Evolutionary conservation across 2,888 invertebrate species (phyloP), one percentile per base, ranked within the genome.

Genomic region (Lobophora halterata): DNA sequence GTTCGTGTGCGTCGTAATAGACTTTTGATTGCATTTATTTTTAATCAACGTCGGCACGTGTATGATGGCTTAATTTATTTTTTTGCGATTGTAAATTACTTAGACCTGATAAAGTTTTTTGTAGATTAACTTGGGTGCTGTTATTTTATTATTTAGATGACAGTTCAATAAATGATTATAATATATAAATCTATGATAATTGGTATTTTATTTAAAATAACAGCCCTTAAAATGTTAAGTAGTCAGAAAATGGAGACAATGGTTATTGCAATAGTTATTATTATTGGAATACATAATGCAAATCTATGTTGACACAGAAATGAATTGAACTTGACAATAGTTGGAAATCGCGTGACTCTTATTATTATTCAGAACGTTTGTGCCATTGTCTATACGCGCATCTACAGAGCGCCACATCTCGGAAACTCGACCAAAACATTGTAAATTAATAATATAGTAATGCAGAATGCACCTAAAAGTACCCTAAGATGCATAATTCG

Each of bases 371-470:
- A 41, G 44, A 48, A 37, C 54, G 49, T 52, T 35, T 45, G 49
- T 57, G 39, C 53, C 46, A 66, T 65, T 67, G 61, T 63, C 33
- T 54, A 43, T 52, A 60, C 53, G 56, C 56, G 52, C 51, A 55
- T 50, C 51, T 40, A 55, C 38, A 49, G 48, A 52, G 51, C 44
- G 46, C 38, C 47, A 37, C 35, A 49, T 46, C 55, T 13, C 40
- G 26, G 10, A 17, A 30, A 26, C 26, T 10, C 17, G 19, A 11
- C 32, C 32, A 33, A 27, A 13, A 10, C 25, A 32, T 17, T 12
- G 21, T 27, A 27, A 3, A 17, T 7, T 23, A 23, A n/a, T 11
- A 17, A 8, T 5, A 5, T 24, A 28, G 35, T 18, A 36, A 13
- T 13, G 23, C 18, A 24, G 12, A 2, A 3, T 12, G 6, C 6